Evolutionary conservation across 2,797 vertebrate genomes (phyloP), one percentile per base, ranked within the genome.

Genomic region (Eupleurogrammus muticus): DNA sequence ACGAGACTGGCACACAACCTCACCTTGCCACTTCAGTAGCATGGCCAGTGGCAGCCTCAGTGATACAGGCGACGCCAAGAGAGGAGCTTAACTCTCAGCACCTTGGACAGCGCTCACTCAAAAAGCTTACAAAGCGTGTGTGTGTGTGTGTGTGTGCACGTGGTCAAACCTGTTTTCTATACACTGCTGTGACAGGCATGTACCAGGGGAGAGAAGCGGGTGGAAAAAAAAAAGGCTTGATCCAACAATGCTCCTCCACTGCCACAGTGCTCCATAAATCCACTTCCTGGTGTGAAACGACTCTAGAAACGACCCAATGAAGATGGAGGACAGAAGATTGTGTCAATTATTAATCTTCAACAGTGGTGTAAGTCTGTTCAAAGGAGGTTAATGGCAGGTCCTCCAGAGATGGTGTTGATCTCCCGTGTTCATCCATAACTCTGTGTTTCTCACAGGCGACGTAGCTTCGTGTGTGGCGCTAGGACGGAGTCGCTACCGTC

Each of bases 41-140:
- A 72, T 48, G 79, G 84, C 81, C 80, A 85, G 81, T 66, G 68
- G 67, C 74, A 82, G 77, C 63, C 66, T 79, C 68, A 61, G 73
- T 58, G 74, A 85, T 77, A 70, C 48, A 80, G 69, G 71, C 71
- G 76, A 70, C 7, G 79, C 84, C 81, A 83, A 78, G 69, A 86
- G 68, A 78, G 77, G 67, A 77, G 85, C 83, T 89, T 85, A 85
- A 86, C 80, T 88, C 81, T 84, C 76, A 84, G 77, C 73, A 73
- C 67, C 79, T 80, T 85, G 87, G 88, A 92, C 82, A 82, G 77
- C 69, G 38, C 77, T 83, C 76, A 71, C 50, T 73, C 78, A 82
- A 79, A n/a, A 76, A 67, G 72, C 79, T 83, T 83, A 85, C 55
- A 77, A 69, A 49, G 40, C 48, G 68, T 72, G 82, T 42, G 52